Evolutionary conservation across 1,140 invertebrate genomes (phyloP), one percentile per base, ranked within the genome.

Genomic region (Leptinotarsa texana): DNA sequence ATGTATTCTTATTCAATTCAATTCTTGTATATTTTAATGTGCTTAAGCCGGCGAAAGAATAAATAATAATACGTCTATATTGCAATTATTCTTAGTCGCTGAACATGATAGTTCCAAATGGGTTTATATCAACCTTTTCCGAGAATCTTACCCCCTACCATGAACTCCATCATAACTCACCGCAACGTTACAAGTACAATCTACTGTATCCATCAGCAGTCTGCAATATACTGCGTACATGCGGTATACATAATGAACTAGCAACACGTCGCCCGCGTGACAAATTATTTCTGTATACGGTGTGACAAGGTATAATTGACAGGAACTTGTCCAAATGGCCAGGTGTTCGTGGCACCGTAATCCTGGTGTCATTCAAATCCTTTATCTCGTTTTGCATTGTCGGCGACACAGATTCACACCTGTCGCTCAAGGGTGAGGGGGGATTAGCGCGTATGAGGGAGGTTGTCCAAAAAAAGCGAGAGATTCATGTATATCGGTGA

Each of bases 341-440:
- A 67, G 65, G 65, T 67, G 65, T 67, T 67, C 65, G 65, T 67
- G 65, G 65, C 65, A 67, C 15, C 65, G 27, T 67, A 67, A 67
- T 67, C 65, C 65, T 15, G 65, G 65, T 67, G 65, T 67, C 65
- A 67, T 67, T 67, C 65, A 67, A 67, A 67, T n/a, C 65, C 65
- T 67, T 67, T 67, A 67, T 67, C 65, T 67, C 65, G 18, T 27
- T 67, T 27, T 42, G 22, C 13, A 67, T 67, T 33, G 65, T n/a
- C 65, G 65, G 65, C 24, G 8, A 42, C 65, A 67, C 42, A 67
- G 65, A 67, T 67, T 67, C 42, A n/a, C 65, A 67, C 65, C 65
- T 67, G 65, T 42, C 65, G 13, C 4, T 17, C n/a, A 18, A 57
- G 13, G 51, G 51, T 15, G n/a, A 18, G 6, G 51, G 51, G n/a